phyloP scores from a whole-genome alignment of 2,797 vertebrate species.

The Caiman crocodilus region DNA sequence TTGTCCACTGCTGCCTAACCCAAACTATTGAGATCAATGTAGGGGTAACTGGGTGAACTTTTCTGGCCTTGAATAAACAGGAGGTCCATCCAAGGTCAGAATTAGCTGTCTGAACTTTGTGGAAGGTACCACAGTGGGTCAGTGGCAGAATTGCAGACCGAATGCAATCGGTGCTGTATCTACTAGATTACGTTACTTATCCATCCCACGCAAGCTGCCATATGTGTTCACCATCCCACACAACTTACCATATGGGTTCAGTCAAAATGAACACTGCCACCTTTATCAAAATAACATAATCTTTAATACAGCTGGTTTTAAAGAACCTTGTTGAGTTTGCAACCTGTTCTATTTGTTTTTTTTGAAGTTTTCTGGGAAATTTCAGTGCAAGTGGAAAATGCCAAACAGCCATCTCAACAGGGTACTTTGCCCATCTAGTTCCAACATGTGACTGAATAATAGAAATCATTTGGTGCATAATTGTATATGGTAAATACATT shows the following conservation, averaged over 20 bases:
- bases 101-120: too few relatives aligned
- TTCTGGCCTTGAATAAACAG: too few relatives aligned
- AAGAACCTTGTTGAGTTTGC: too few relatives aligned
- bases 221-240: not conserved
- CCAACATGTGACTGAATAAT: not conserved
- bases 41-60: too few relatives aligned
- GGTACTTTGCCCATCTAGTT: not conserved
- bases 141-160: not conserved
- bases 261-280: not conserved
- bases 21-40: too few relatives aligned
- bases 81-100: too few relatives aligned
- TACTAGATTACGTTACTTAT: not conserved
- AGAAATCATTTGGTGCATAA: not conserved
- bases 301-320: not conserved
- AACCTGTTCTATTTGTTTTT: not conserved
- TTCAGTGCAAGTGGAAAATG: not conserved
- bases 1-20: too few relatives aligned
- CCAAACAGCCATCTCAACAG: not conserved
- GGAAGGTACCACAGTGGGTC: not conserved
- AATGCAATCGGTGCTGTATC: not conserved
- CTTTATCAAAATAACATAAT: not conserved
- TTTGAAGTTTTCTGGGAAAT: not conserved
- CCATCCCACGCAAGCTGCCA: too few relatives aligned
- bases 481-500: not conserved
- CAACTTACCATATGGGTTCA: not conserved